Evolutionary conservation across 2,797 vertebrate species (phyloP), one percentile per base, ranked within the genome.

Genomic region (Onychomys arenicola): DNA sequence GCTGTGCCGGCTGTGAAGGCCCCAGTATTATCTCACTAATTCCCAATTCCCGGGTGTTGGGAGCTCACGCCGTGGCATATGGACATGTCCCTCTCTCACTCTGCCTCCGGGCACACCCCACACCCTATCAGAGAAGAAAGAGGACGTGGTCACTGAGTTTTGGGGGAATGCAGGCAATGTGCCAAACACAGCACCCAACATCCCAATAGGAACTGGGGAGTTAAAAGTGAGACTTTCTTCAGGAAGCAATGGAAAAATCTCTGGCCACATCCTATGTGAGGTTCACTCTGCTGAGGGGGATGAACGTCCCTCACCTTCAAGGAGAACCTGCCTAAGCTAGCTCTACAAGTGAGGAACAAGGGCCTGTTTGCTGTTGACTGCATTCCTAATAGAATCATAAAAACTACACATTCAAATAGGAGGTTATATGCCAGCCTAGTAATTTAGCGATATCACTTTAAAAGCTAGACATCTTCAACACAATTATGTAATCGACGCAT

Each of bases 401-500:
- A 71, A 49, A 49, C 65, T 86, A 11, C 29, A 90, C 59, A 90
- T 49, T 52, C 17, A 83, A 92, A 69, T 7, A 21, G 81, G 23
- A 95, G 87, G 59, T 23, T 34, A 69, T 6, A 65, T 0, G 43
- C n/a, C 81, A 93, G 27, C 49, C 61, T 78, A 55, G 27, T n/a
- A 17, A 92, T 63, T 71, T 43, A 82, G 82, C 19, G 59, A 25
- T 43, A 83, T 17, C 82, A 57, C 40, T 89, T 76, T 5, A 81
- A 93, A 91, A 67, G 43, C 93, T 94, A 91, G 14, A 34, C 4
- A 17, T 21, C 65, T 88, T 67, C 75, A 77, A 78, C 4, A 37
- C 16, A 71, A 67, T 80, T 46, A 94, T 25, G 73, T 83, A 78
- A 73, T 69, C 40, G 80, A 49, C 17, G 1, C 32, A 83, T n/a